These are phyloP conservation scores for Chironomus riparius DNA, from an alignment of 2,888 invertebrate genomes.

Conservation along the genomic window DNA sequence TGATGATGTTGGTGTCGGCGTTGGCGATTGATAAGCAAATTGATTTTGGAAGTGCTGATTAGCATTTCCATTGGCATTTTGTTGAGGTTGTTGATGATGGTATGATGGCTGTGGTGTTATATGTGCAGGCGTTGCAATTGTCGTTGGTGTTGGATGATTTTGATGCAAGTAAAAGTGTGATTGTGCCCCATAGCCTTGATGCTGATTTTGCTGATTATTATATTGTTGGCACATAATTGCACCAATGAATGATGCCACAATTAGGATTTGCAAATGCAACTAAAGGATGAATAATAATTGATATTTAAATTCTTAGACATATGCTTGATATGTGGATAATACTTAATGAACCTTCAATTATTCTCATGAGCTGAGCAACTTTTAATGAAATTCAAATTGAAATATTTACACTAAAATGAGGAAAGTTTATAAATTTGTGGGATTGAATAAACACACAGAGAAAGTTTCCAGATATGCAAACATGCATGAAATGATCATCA, in stretches of 20 bases:
- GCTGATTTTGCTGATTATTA: slow-evolving; percentile 6
- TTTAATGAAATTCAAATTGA: too few species aligned
- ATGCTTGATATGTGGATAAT: too few species aligned
- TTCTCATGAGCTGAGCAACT: too few species aligned
- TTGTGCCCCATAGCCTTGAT: neutral
- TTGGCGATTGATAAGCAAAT: neutral
- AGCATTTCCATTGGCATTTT: too few species aligned
- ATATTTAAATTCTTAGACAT: too few species aligned
- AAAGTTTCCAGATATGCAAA: too few species aligned
- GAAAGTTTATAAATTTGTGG: too few species aligned
- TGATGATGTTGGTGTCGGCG: neutral
- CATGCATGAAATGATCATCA: too few species aligned
- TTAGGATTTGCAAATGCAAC: slow-evolving; percentile 9
- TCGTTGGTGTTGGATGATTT: neutral
- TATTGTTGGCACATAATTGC: slow-evolving; percentile 2
- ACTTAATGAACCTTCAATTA: too few species aligned
- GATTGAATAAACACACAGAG: too few species aligned
- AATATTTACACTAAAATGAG: too few species aligned
- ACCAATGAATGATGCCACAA: neutral
- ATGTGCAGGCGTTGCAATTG: neutral
- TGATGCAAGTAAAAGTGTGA: neutral
- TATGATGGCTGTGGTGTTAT: neutral
- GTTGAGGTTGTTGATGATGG: too few species aligned
- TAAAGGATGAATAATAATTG: neutral
- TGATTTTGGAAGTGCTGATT: neutral